Conservation (phyloP, 2,888 invertebrate genomes). For the Azorinus chamasolen region DNA sequence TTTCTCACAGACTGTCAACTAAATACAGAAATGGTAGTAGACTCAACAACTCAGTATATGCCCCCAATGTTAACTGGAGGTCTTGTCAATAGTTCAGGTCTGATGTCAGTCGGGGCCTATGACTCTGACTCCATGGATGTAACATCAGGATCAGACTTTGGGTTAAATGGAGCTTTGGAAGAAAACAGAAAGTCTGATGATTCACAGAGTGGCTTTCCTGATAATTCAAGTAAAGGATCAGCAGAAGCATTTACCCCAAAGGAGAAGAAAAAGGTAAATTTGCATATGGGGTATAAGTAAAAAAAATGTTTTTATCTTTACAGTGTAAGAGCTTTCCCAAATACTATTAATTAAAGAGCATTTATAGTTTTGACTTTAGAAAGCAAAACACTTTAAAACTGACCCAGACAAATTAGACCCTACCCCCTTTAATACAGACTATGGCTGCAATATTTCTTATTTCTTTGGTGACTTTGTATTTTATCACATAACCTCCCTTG, state of each 20-base stretch:
- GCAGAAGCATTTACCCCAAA: constrained; percentile 18
- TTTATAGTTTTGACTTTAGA: too few species aligned
- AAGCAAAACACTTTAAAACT: too few species aligned
- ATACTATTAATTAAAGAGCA: too few species aligned
- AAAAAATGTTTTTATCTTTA: not conserved
- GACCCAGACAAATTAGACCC: too few species aligned
- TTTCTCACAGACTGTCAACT: constrained; percentile 46
- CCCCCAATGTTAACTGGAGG: not conserved
- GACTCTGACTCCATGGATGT: constrained; percentile 68
- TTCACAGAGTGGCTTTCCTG: constrained; percentile 24
- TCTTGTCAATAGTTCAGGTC: constrained; percentile 23
- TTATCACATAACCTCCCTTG: too few species aligned
- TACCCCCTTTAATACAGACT: too few species aligned
- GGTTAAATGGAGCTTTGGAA: constrained; percentile 36
- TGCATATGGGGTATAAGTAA: not conserved
- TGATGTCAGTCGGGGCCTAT: constrained; percentile 28
- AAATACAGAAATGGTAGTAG: constrained; percentile 57
- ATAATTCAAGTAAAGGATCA: not conserved
- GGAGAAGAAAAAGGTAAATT: constrained; percentile 63
- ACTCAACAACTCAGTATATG: constrained; percentile 58
- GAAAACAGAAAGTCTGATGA: constrained; percentile 54
- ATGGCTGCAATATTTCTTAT: too few species aligned
- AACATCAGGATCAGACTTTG: constrained; percentile 56
- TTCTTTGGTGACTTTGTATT: too few species aligned
- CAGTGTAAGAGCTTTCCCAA: too few species aligned